Evolutionary conservation across 1,140 invertebrate genomes (phyloP).

Genomic region (Leptestheria dahalacensis): DNA sequence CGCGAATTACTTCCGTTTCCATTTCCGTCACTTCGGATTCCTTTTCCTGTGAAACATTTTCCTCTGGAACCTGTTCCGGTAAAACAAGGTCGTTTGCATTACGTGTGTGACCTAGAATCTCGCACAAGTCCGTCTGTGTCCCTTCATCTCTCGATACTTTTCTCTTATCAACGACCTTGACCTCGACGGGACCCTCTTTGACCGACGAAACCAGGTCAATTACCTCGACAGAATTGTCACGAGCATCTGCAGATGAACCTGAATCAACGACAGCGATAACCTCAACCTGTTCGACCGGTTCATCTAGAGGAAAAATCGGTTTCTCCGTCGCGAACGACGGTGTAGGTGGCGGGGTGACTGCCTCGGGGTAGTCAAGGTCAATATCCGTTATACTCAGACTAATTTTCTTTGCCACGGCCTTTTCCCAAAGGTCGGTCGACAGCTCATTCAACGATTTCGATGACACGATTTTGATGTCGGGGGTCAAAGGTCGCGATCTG

Average conservation of each 20-base stretch:
- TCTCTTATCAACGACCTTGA: not conserved
- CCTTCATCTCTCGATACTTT: slow-evolving; percentile 15
- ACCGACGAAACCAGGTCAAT: too few relatives aligned
- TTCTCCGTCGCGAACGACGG: not conserved
- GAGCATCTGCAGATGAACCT: not conserved
- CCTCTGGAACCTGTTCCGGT: not conserved
- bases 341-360: not conserved
- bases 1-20: not conserved
- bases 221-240: too few relatives aligned
- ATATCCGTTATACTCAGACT: not conserved
- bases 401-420: not conserved
- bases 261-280: not conserved
- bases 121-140: slow-evolving; percentile 15
- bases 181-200: not conserved
- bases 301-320: too few relatives aligned
- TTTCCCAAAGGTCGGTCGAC: not conserved
- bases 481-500: not conserved
- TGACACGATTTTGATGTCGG: not conserved
- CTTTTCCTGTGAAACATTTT: not conserved
- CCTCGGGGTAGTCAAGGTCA: not conserved
- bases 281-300: not conserved
- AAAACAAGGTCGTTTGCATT: slow-evolving; percentile 2
- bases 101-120: slow-evolving; percentile 1
- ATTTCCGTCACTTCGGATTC: not conserved
- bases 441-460: not conserved